Conservation (phyloP, 1,140 invertebrate species). For the Thereuonema tuberculata region DNA sequence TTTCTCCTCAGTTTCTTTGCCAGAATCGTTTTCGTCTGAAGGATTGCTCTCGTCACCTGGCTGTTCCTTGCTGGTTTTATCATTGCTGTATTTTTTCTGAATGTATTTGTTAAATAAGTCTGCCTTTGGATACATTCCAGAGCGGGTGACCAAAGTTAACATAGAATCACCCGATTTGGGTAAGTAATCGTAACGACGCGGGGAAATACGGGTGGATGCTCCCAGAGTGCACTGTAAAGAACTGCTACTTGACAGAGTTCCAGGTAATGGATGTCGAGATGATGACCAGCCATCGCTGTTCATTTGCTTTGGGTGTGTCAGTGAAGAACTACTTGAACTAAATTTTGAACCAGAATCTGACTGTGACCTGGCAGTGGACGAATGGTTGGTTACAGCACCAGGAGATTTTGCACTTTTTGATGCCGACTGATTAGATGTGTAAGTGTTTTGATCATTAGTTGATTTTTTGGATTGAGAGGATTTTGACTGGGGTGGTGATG, state of each 20-base stretch:
- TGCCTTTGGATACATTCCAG: slow-evolving; percentile 1
- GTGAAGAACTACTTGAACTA: background rate
- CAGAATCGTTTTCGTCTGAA: too few relatives aligned
- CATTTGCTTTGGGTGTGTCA: background rate
- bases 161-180: background rate
- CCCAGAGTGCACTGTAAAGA: background rate
- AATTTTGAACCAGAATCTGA: too few relatives aligned
- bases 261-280: background rate
- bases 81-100: too few relatives aligned
- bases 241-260: background rate
- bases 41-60: too few relatives aligned
- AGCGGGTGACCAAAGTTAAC: background rate
- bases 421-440: background rate
- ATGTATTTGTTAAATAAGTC: background rate
- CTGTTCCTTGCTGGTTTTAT: too few relatives aligned
- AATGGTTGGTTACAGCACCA: too few relatives aligned
- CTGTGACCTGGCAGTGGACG: too few relatives aligned
- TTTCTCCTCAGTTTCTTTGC: too few relatives aligned
- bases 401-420: background rate
- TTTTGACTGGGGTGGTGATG: too few relatives aligned
- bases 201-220: background rate
- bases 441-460: too few relatives aligned
- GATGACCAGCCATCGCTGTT: background rate
- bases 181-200: too few relatives aligned
- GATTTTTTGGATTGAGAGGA: too few relatives aligned